A percentile compares a stretch with the other conserved stretches of the same genome.
Evolutionary conservation across 2,113 vertebrate species (phyloP).

Genomic region (Porphyrio hochstetteri): DNA sequence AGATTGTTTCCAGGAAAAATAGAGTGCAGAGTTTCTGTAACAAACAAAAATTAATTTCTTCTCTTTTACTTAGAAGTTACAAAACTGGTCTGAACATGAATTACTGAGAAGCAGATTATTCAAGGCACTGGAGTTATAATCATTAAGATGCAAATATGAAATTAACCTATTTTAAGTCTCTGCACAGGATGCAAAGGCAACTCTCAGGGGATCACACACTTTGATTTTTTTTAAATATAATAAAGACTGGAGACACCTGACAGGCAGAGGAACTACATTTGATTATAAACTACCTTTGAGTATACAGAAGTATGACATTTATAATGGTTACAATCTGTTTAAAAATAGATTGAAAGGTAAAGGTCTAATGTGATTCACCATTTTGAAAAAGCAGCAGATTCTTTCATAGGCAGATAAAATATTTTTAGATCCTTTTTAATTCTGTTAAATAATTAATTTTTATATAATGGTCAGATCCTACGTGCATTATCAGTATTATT

Average conservation of each 20-base stretch:
- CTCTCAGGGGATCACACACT: neutral
- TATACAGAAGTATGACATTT: neutral
- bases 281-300: neutral
- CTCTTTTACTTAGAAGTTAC: neutral
- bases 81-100: neutral
- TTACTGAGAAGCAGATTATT: neutral
- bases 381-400: neutral
- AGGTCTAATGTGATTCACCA: neutral
- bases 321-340: neutral
- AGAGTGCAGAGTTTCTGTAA: neutral
- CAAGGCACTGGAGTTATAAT: neutral
- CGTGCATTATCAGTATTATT: neutral
- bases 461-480: neutral
- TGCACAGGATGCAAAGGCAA: neutral
- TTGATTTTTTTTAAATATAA: slow-evolving; percentile 11
- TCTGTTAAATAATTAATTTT: neutral
- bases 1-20: neutral
- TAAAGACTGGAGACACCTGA: neutral
- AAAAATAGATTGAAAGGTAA: neutral
- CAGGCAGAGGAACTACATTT: neutral
- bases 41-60: neutral
- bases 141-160: neutral
- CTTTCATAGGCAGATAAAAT: neutral
- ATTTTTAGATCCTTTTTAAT: neutral
- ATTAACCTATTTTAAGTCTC: slow-evolving; percentile 15